Evolutionary conservation across 1,140 invertebrate genomes (phyloP), one percentile per base, ranked within the genome.

Genomic region (Xylocopa sonorina): DNA sequence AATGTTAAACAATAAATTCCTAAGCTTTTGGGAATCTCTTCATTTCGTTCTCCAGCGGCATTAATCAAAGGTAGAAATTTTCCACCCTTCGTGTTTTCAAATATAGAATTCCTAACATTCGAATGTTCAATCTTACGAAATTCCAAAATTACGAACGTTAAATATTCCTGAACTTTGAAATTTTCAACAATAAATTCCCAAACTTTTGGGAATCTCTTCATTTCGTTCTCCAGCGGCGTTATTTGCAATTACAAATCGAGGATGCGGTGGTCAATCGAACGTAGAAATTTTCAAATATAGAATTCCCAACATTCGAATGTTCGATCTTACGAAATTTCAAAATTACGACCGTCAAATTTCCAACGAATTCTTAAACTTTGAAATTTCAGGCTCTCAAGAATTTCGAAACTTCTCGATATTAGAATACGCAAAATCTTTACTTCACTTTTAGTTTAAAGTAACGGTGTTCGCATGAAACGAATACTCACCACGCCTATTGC

Each of bases 21-120:
- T 7, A 51, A 79, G 46, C 41, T 92, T 87, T 95, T 93, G 0
- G 96, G 96, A n/a, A n/a, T 0, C 94, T 94, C 87, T 95, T 96
- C 97, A 98, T 98, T 89, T 97, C 96, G 87, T 97, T 97, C 89
- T 98, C 96, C 77, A 98, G 88, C 0, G 97, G 97, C 89, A 98
- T 94, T 53, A 98, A n/a, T n/a, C n/a, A n/a, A n/a, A n/a, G n/a
- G n/a, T n/a, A n/a, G 43, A 46, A 14, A 12, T 46, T 46, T 46
- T 14, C 43, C 1, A 14, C 1, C 1, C 12, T 46, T 46, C 7
- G 43, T 10, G 14, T 12, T 46, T 46, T 46, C 43, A 12, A 46
- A 10, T 46, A 10, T 12, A 1, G 3, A 12, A 46, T 12, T 21
- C 0, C 32, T 2, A 9, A 12, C 12, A 58, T 21, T 58, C 4